Evolutionary conservation across 1,140 invertebrate genomes (phyloP).

Genomic region (Calosoma granatense): DNA sequence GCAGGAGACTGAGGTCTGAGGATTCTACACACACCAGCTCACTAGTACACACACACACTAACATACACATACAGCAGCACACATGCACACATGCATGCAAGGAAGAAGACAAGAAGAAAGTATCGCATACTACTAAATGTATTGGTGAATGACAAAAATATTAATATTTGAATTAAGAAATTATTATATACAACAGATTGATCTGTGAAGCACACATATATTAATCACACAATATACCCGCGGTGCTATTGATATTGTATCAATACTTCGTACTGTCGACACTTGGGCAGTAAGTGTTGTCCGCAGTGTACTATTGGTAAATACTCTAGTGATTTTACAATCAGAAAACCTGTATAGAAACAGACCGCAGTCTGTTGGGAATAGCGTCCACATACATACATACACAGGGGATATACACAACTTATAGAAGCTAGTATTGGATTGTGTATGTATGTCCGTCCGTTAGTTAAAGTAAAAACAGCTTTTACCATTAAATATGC

Average conservation of each 20-base stretch:
- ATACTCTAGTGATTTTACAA: background rate
- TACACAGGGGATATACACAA: no score
- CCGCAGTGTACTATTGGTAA: background rate
- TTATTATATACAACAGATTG: background rate
- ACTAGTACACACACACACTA: background rate
- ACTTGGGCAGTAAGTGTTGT: no score
- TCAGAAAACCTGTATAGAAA: background rate
- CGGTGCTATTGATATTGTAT: no score
- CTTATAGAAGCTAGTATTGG: no score
- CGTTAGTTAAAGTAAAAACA: no score
- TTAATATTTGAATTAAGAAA: background rate
- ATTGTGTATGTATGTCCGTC: no score
- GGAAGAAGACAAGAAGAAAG: background rate
- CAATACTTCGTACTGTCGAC: background rate
- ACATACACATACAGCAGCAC: background rate
- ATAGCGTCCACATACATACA: background rate
- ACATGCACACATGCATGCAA: background rate
- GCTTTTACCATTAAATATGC: no score
- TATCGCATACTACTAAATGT: background rate
- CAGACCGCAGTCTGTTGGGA: no score
- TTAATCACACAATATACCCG: background rate
- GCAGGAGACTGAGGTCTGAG: no score
- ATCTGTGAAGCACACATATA: background rate
- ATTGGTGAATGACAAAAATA: background rate
- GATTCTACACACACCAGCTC: no score